Evolutionary conservation across 2,888 invertebrate species (phyloP), one percentile per base, ranked within the genome.

Genomic region (Eupithecia dodoneata): DNA sequence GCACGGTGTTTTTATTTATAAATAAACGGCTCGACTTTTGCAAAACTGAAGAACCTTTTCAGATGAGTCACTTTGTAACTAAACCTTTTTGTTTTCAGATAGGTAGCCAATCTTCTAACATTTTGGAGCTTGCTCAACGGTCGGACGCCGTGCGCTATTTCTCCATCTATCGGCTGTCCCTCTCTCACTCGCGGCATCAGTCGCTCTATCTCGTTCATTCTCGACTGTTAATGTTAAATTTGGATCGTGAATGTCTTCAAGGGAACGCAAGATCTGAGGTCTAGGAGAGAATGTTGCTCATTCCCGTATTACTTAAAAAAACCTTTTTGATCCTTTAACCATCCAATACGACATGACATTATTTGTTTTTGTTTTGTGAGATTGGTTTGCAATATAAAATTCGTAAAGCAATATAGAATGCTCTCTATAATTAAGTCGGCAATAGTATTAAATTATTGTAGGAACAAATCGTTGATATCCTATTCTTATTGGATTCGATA

Each of bases 281-380:
- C 79, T 83, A 81, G 65, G 47, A 70, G 65, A 79, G 73, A 76
- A 77, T 70, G 63, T 88, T 90, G 90, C 89, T 91, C 89, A 90
- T 90, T 88, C 84, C 87, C 85, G 74, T 84, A 59, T 83, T 83
- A 83, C 81, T 82, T 84, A 80, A 83, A 59, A 75, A 78, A 75
- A 78, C 84, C 83, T 81, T 82, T 84, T 85, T 84, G 79, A 81
- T 82, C 85, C 82, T 86, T 81, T 73, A 83, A 86, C 92, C 93
- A 94, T 94, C 92, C 92, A 88, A 86, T 91, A 85, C 91, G 94
- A 91, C 94, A 93, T 94, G 93, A 91, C 92, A 87, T 79, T 76
- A 81, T 85, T 86, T 77, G 74, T 80, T 82, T 83, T 82, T 79
- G 75, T 83, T 80, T 83, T 80, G 74, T 75, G 89, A 88, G 90